Conservation (phyloP, 2,888 invertebrate genomes). For the Micoletzkya japonica region DNA sequence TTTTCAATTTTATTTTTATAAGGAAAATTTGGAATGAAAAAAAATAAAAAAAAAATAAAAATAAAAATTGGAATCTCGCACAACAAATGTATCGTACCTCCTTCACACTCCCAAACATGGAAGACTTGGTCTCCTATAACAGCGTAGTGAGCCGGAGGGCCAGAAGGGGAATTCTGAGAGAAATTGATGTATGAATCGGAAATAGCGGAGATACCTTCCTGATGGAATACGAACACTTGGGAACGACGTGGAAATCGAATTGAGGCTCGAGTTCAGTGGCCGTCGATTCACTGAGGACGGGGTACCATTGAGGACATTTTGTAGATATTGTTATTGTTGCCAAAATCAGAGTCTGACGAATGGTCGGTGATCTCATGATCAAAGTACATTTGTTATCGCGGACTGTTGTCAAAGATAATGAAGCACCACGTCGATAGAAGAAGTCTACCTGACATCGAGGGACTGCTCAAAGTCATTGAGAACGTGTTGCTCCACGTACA, state of each 20-base stretch:
- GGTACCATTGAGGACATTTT: neutral
- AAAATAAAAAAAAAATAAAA: conserved; percentile 2
- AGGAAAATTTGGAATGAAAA: conserved; percentile 13
- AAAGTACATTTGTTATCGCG: too few relatives aligned
- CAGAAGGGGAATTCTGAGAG: conserved; percentile 45
- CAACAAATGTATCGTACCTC: conserved; percentile 35
- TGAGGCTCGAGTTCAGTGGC: conserved; percentile 59
- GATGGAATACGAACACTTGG: conserved; percentile 59
- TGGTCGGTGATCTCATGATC: too few relatives aligned
- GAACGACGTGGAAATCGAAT: conserved; percentile 56
- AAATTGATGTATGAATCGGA: neutral
- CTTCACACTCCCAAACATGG: conserved; percentile 62
- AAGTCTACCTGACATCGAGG: conserved; percentile 54
- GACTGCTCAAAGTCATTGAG: conserved; percentile 58
- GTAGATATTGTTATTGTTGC: too few relatives aligned
- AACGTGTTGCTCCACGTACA: conserved; percentile 59
- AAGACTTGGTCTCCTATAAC: conserved; percentile 61
- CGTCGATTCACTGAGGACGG: conserved; percentile 48
- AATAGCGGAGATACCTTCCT: conserved; percentile 33
- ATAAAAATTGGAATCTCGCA: too few relatives aligned
- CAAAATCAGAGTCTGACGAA: too few relatives aligned
- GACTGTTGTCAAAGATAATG: too few relatives aligned
- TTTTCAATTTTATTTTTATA: neutral
- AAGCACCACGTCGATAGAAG: too few relatives aligned
- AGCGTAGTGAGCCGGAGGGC: conserved; percentile 59